Evolutionary conservation across 2,888 invertebrate genomes (phyloP), one percentile per base, ranked within the genome.

Genomic region (Protophormia terraenovae): DNA sequence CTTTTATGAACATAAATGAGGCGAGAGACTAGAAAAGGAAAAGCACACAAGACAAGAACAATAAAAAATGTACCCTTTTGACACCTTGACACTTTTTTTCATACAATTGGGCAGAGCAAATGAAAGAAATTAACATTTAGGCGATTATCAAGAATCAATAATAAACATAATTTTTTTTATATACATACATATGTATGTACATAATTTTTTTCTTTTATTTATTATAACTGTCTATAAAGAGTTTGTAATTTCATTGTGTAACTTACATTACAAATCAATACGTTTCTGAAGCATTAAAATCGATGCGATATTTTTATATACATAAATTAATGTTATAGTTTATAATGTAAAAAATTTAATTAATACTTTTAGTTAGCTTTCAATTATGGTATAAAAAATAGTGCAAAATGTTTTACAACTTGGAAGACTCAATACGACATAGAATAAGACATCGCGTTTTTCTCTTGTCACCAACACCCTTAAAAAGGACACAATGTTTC

Each of bases 81-180:
- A 78, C 83, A 83, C 83, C 67, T 83, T 78, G 73, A 78, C 73
- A 73, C 72, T 83, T 78, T 78, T 83, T 73, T 73, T 32, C 12
- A 14, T 53, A 19, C n/a, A 45, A 53, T 22, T 79, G 60, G 60
- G 62, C 71, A 72, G 58, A 66, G 66, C 75, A 55, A 64, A 62
- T 19, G n/a, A 62, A 47, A 47, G 19, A 67, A 73, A 47, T 75
- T 69, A 45, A 27, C 45, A 77, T 69, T 66, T 75, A 19, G 19
- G 14, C 7, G 6, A 16, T 38, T 38, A 50, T 58, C 16, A 32
- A 38, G 16, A 71, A 69, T 69, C 75, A 69, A 75, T 80, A 80
- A 69, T 60, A 35, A 12, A 4, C 4, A 32, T 12, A 24, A 16
- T 19, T 14, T 4, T 41, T 12, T 41, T 14, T 12, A 41, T 3